A percentile compares a stretch with the other conserved stretches of the same genome.
phyloP scores from a whole-genome alignment of 2,888 invertebrate genomes.

The Achlya flavicornis region DNA sequence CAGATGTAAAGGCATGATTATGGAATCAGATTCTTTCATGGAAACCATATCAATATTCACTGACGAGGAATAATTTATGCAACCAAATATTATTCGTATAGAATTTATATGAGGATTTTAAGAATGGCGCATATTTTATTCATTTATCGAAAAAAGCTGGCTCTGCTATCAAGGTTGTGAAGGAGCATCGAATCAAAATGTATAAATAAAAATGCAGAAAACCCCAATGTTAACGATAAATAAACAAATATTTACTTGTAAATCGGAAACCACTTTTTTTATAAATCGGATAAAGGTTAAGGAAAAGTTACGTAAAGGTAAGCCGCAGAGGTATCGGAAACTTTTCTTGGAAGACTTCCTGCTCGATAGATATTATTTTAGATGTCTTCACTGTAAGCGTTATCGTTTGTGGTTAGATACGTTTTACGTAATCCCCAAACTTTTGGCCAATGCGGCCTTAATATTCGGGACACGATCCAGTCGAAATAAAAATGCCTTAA shows the following conservation, averaged over 20 bases:
- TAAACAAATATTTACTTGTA: not conserved
- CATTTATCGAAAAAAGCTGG: not conserved
- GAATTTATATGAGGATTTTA: not conserved
- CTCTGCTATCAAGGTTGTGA: not conserved
- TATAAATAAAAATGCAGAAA: no score
- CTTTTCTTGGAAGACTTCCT: slow-evolving; percentile 18
- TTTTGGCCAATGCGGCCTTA: slow-evolving; percentile 49
- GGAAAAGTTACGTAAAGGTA: slow-evolving; percentile 11
- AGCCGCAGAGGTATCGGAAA: slow-evolving; percentile 15
- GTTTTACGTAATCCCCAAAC: slow-evolving; percentile 51
- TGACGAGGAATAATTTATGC: not conserved
- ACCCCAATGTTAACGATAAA: no score
- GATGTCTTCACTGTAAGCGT: slow-evolving; percentile 38
- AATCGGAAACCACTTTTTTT: not conserved
- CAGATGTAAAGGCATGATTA: slow-evolving; percentile 9
- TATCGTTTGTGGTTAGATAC: slow-evolving; percentile 43
- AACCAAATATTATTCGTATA: slow-evolving; percentile 1
- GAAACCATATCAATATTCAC: slow-evolving; percentile 5
- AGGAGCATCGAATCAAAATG: no score
- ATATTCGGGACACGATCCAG: slow-evolving; percentile 58
- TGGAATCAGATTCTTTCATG: slow-evolving; percentile 8
- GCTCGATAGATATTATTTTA: slow-evolving; percentile 47
- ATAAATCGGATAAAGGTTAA: not conserved
- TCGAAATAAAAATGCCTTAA: slow-evolving; percentile 58
- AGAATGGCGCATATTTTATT: not conserved